Conservation (phyloP, 2,888 invertebrate species). For the Penaeus monodon region DNA sequence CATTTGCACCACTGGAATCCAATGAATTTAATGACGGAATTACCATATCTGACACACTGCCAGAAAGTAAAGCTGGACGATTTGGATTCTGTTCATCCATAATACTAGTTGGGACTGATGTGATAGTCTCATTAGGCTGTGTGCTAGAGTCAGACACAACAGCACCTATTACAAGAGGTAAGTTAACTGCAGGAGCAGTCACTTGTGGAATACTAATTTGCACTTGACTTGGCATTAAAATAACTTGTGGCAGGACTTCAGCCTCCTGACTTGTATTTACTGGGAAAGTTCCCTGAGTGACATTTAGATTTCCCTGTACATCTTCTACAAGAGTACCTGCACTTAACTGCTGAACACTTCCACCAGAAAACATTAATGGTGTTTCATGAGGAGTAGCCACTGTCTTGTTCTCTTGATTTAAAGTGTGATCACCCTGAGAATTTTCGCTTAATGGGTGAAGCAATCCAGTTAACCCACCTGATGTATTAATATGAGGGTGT, state of each 20-base stretch:
- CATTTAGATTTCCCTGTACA: conserved; percentile 1
- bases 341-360: background rate
- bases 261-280: conserved; percentile 19
- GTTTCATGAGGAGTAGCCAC: background rate
- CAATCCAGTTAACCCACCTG: too few species aligned
- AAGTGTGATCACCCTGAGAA: too few species aligned
- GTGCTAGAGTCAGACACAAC: conserved; percentile 27
- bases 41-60: background rate
- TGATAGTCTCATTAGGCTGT: conserved; percentile 1
- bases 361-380: conserved; percentile 26
- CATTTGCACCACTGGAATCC: background rate
- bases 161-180: conserved; percentile 29
- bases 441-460: too few species aligned
- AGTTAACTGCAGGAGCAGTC: background rate
- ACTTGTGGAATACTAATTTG: conserved; percentile 45
- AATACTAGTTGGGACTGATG: background rate
- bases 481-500: background rate
- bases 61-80: background rate
- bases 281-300: conserved; percentile 5
- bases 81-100: background rate
- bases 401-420: too few species aligned
- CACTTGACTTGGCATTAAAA: conserved; percentile 46
- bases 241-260: conserved; percentile 26
- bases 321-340: conserved; percentile 6
- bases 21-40: background rate